phyloP scores from a whole-genome alignment of 2,113 vertebrate species.

The Conger conger region DNA sequence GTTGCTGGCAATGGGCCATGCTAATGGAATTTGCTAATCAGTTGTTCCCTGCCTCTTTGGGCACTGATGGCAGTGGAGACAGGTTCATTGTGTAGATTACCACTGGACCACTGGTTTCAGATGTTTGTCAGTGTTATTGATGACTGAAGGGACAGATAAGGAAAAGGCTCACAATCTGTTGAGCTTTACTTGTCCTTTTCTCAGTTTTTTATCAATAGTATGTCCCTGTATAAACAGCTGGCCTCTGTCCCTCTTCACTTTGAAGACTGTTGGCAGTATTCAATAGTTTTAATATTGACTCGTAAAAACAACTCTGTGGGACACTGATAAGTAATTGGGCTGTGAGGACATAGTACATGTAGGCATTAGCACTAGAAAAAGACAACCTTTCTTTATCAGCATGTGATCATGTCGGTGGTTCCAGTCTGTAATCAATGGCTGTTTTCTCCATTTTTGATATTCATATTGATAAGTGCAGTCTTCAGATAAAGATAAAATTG shows the following conservation, averaged over 20 bases:
- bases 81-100: neutral
- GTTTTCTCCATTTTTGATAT: neutral
- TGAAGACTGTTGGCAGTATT: neutral
- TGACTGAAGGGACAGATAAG: neutral
- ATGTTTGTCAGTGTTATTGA: neutral
- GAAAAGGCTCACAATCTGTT: neutral
- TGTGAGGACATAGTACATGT: neutral
- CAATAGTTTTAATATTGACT: neutral
- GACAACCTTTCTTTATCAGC: neutral
- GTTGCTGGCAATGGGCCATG: neutral
- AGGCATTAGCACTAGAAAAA: neutral
- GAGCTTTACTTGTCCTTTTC: neutral
- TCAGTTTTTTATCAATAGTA: neutral
- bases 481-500: neutral
- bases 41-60: constrained; percentile 12
- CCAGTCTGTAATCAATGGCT: neutral
- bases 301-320: neutral
- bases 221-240: neutral
- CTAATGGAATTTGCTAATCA: neutral
- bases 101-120: neutral
- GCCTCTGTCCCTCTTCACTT: neutral
- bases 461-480: neutral
- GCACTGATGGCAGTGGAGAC: neutral
- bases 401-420: neutral
- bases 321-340: neutral